Base-by-base conservation (phyloP, 2,888 invertebrate species). In the Carterocephalus palaemon region DNA sequence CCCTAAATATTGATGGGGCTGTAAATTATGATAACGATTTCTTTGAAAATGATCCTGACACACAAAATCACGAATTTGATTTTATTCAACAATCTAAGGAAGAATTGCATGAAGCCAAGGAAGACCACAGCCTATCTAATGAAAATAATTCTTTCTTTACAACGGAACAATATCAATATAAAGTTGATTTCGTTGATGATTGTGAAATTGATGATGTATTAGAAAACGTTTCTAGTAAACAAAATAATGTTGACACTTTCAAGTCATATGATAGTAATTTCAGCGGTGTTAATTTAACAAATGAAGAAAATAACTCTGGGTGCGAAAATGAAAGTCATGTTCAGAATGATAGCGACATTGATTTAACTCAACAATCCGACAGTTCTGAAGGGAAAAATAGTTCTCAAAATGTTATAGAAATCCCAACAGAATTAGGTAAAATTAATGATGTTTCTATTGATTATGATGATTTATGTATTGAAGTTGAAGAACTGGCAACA, bases 381-480 rank as follows among this genome's bases (percentile, higher is more conserved):
- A 33, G 8, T 32, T 41, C 9, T 32, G 32, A 47, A 40, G 24
- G 50, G 32, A 40, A 13, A 36, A 22, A 5, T 36, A 15, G 24
- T 15, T 20, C n/a, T 7, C 8, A 33, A 37, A 13, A 29, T 8
- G 23, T 5, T 12, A 22, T 22, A 28, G 9, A 32, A 10, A 17
- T 29, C 36, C 22, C 53, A 5, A 3, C 6, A 17, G 8, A 23
- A 20, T 53, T 80, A 16, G 73, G 70, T 2, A 77, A 71, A 52
- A 65, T 51, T 46, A 61, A 70, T 42, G 53, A 82, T 52, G 47
- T 79, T 8, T 83, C 81, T 29, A 70, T 81, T 54, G 81, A 81
- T 60, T 83, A 82, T 64, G 85, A 84, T 62, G 79, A 80, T 48
- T 47, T 75, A 34, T 62, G 57, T 42, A 53, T 60, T 46, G 36